Evolutionary conservation across 2,113 vertebrate genomes (phyloP).

Genomic region (Proterorhinus semilunaris): DNA sequence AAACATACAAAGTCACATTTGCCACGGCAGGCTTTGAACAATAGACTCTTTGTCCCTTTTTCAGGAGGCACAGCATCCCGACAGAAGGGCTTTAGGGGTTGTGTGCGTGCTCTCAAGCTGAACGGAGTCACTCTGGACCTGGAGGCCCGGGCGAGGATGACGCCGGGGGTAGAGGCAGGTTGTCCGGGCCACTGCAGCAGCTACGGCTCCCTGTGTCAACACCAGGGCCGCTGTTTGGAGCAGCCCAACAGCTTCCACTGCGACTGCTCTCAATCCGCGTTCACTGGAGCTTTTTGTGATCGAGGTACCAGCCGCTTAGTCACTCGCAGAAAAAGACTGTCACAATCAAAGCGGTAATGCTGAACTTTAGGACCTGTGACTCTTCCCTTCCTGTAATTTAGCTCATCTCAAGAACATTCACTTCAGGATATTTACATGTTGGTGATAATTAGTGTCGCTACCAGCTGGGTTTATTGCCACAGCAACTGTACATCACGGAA

Average conservation of each 20-base stretch:
- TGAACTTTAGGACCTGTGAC: neutral
- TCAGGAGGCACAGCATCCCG: constrained; percentile 92
- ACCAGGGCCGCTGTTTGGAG: constrained; percentile 85
- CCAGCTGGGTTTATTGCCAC: constrained; percentile 5
- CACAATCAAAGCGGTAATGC: neutral
- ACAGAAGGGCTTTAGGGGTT: constrained; percentile 91
- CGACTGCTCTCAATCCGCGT: constrained; percentile 85
- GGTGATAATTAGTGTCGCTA: neutral
- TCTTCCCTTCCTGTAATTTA: neutral
- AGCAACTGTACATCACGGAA: constrained; percentile 4
- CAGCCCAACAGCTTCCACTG: constrained; percentile 85
- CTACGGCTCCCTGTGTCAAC: constrained; percentile 87
- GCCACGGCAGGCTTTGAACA: neutral
- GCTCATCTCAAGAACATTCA: constrained; percentile 9
- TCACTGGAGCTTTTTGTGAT: constrained; percentile 85
- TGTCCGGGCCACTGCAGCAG: constrained; percentile 93
- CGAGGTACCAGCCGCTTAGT: constrained; percentile 69
- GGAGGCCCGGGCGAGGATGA: constrained; percentile 87
- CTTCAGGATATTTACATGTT: neutral
- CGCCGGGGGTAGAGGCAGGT: constrained; percentile 87
- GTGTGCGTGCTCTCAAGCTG: constrained; percentile 88
- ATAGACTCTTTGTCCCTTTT: constrained; percentile 13
- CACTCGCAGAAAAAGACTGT: neutral
- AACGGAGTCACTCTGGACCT: constrained; percentile 88
- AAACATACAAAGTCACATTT: neutral